Evolutionary conservation across 1,140 invertebrate genomes (phyloP).

Genomic region (Orchesella cincta): DNA sequence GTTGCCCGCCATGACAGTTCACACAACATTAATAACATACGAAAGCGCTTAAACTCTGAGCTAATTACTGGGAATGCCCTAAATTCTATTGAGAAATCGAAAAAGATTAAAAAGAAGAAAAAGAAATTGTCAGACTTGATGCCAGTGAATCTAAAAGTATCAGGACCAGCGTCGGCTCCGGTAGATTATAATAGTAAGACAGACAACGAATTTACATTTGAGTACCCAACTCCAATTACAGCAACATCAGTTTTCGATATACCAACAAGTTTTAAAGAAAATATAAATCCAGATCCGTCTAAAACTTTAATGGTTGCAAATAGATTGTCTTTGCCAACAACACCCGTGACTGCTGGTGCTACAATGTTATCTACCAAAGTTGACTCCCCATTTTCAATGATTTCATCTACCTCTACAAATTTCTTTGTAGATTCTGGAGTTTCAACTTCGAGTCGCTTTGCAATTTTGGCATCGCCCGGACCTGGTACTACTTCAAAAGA

Average conservation of each 20-base stretch:
- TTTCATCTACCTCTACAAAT: conserved; percentile 27
- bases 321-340: neutral
- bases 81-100: conserved; percentile 14
- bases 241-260: neutral
- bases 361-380: conserved; percentile 2
- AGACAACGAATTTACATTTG: conserved; percentile 13
- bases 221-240: neutral
- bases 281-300: neutral
- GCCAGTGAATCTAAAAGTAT: neutral
- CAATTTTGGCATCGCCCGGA: conserved; percentile 2
- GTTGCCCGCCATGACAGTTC: neutral
- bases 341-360: neutral
- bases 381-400: neutral
- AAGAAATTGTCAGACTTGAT: conserved; percentile 1
- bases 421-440: conserved; percentile 19
- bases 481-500: neutral
- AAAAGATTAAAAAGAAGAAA: conserved; percentile 22
- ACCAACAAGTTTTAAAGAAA: neutral
- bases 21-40: neutral
- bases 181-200: neutral
- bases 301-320: neutral
- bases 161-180: neutral
- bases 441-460: conserved; percentile 23
- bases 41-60: conserved; percentile 43
- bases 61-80: conserved; percentile 15